Evolutionary conservation across 2,888 invertebrate genomes (phyloP).

Genomic region (Hyppa rectilinea): DNA sequence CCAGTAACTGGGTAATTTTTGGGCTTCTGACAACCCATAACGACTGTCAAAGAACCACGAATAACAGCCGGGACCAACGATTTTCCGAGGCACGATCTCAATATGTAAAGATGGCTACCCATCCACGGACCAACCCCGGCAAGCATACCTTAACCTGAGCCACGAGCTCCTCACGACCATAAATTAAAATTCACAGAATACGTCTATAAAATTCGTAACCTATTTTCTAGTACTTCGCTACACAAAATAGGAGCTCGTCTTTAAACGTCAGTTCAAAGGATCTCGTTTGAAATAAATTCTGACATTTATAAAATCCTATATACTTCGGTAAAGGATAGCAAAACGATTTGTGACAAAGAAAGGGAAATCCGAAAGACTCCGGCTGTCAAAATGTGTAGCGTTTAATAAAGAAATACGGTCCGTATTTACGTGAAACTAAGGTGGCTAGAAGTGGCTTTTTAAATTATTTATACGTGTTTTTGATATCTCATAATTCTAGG

Average conservation of each 20-base stretch:
- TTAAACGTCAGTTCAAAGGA: constrained; percentile 1
- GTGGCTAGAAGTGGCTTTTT: neutral
- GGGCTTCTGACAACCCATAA: too few species aligned
- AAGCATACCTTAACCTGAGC: too few species aligned
- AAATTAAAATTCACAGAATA: too few species aligned
- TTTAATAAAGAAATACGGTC: constrained; percentile 19
- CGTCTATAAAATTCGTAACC: neutral
- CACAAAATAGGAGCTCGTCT: neutral
- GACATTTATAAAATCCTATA: constrained; percentile 10
- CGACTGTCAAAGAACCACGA: too few species aligned
- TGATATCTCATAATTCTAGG: too few species aligned
- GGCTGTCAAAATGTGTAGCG: constrained; percentile 24
- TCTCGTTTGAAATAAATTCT: constrained; percentile 1
- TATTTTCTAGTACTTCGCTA: neutral
- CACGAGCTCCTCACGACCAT: too few species aligned
- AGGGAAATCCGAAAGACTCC: neutral
- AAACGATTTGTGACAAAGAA: constrained; percentile 27
- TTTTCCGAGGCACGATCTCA: too few species aligned
- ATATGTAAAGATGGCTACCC: too few species aligned
- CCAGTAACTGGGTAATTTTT: too few species aligned
- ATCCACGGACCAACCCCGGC: too few species aligned
- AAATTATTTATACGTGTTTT: too few species aligned
- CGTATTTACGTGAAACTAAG: neutral
- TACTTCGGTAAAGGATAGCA: neutral
- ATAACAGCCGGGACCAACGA: too few species aligned